Evolutionary conservation across 2,888 invertebrate genomes (phyloP).

Genomic region (Lymantria dispar): DNA sequence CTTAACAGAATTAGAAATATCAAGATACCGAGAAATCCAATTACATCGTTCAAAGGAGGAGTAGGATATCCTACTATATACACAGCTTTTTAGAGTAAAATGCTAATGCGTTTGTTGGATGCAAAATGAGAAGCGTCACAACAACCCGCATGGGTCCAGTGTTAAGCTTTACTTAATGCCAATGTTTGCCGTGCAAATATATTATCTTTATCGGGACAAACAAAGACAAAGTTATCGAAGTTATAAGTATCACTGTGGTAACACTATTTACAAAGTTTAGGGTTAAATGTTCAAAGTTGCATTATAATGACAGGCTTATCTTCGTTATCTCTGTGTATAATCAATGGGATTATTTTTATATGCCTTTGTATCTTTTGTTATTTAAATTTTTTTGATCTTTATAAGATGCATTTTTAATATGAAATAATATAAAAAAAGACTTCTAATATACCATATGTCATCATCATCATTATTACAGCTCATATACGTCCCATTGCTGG

Average conservation of each 20-base stretch:
- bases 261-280: slow-evolving; percentile 1
- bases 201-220: not conserved
- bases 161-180: not conserved
- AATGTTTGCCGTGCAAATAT: not conserved
- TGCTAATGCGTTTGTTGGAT: not conserved
- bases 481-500: no score
- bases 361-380: not conserved
- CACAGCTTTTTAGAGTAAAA: no score
- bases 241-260: not conserved
- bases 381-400: no score
- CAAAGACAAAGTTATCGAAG: slow-evolving; percentile 1
- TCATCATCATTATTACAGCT: no score
- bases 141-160: not conserved
- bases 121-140: not conserved
- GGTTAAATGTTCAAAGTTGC: slow-evolving; percentile 1
- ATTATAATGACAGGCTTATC: not conserved
- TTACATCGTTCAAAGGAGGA: no score
- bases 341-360: not conserved
- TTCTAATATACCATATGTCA: no score
- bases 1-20: no score
- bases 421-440: no score
- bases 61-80: no score
- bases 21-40: no score
- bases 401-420: no score
- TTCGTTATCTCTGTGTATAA: not conserved